These are phyloP conservation scores for Taurulus bubalis DNA, from an alignment of 2,113 vertebrate species.

Conservation along the genomic window DNA sequence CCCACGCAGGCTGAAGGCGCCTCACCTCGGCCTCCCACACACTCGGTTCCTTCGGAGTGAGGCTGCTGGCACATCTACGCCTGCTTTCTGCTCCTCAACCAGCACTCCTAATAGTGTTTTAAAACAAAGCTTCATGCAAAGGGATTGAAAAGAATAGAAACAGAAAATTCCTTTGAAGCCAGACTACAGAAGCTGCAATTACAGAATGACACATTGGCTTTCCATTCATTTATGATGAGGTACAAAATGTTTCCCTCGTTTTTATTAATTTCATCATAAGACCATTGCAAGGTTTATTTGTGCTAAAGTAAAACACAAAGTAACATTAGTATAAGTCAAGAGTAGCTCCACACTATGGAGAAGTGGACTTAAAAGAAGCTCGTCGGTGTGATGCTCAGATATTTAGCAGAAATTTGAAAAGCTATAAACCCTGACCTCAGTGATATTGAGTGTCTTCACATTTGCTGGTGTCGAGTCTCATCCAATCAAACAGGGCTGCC, in stretches of 20 bases:
- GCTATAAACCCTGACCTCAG: not conserved
- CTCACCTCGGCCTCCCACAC: conserved; percentile 69
- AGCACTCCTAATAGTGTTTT: not conserved
- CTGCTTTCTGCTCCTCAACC: conserved; percentile 10
- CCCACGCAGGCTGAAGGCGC: conserved; percentile 61
- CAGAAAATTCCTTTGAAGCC: not conserved
- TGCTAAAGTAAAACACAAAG: not conserved
- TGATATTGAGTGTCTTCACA: not conserved
- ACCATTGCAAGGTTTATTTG: not conserved
- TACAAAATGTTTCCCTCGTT: not conserved
- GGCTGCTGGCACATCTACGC: not conserved
- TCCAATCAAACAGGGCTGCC: not conserved
- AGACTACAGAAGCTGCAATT: not conserved
- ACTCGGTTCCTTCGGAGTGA: conserved; percentile 5
- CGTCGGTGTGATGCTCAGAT: not conserved
- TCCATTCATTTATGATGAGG: not conserved
- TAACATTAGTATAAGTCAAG: not conserved
- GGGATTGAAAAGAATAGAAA: not conserved
- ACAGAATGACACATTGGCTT: not conserved
- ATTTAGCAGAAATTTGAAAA: not conserved
- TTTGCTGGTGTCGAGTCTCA: not conserved
- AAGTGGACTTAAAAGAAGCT: too few relatives aligned
- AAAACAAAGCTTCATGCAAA: not conserved
- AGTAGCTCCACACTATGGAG: not conserved
- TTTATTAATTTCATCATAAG: not conserved